Percentiles rank a stretch among this genome's conserved stretches.
These are phyloP conservation scores for Hiodon tergisus DNA, from an alignment of 2,113 vertebrate genomes.

Conservation along the genomic window DNA sequence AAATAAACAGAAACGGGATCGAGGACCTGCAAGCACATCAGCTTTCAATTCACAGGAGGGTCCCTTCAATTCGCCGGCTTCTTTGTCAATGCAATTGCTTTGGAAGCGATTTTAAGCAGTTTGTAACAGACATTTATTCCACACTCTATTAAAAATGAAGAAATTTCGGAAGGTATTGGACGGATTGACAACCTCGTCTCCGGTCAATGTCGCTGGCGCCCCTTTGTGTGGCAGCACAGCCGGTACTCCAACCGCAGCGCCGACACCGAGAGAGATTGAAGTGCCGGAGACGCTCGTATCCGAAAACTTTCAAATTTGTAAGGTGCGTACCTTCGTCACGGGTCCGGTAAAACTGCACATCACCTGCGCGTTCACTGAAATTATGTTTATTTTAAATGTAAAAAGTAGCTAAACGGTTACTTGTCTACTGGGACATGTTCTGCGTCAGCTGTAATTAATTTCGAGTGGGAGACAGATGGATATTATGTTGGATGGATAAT, in stretches of 20 bases:
- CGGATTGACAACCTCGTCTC: conserved; percentile 87
- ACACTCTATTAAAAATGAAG: conserved; percentile 73
- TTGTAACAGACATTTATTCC: not conserved
- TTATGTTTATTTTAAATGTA: not conserved
- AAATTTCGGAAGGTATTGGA: conserved; percentile 99
- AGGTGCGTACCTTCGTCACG: conserved; percentile 67
- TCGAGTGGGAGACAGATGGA: not conserved
- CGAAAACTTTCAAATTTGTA: conserved; percentile 93
- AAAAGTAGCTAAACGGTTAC: not conserved
- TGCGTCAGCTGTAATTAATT: not conserved
- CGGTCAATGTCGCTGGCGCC: conserved; percentile 65
- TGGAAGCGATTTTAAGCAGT: conserved; percentile 1
- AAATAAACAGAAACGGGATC: conserved; percentile 24
- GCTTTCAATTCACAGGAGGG: not conserved
- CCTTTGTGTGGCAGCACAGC: conserved; percentile 70
- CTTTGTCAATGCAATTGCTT: conserved; percentile 13
- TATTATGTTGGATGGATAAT: not conserved
- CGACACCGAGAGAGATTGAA: conserved; percentile 75
- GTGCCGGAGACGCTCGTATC: conserved; percentile 87
- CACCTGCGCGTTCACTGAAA: not conserved
- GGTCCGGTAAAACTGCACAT: not conserved
- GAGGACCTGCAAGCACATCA: conserved; percentile 28
- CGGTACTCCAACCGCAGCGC: conserved; percentile 64
- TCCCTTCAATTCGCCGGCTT: not conserved
- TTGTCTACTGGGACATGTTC: not conserved